Conservation (phyloP, 92 coral and sea anemone species). For the Parazoanthus darwini region DNA sequence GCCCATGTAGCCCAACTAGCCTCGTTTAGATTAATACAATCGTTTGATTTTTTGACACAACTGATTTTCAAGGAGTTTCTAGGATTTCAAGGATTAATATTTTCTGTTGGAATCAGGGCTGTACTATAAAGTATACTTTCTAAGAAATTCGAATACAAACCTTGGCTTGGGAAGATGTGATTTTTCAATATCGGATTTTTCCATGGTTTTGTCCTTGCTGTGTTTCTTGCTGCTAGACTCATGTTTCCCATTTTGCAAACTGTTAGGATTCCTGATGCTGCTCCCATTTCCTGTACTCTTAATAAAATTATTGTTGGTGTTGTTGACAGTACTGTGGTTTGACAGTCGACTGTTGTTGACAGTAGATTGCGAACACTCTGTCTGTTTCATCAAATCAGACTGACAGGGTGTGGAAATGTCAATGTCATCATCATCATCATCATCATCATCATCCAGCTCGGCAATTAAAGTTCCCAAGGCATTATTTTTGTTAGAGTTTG, state of each 20-base stretch:
- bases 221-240: constrained; percentile 9
- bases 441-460: constrained; percentile 81
- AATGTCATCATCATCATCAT: constrained; percentile 65
- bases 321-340: constrained; percentile 43
- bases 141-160: constrained; percentile 10
- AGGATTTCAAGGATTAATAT: too few relatives aligned
- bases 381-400: constrained; percentile 44
- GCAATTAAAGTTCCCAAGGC: constrained; percentile 86
- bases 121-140: background rate
- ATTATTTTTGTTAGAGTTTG: constrained; percentile 59
- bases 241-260: constrained; percentile 2
- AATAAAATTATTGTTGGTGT: constrained; percentile 47
- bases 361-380: constrained; percentile 25
- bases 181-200: background rate
- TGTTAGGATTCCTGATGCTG: background rate
- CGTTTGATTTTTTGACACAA: too few relatives aligned
- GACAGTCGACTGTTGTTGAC: background rate
- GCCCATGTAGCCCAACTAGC: too few relatives aligned
- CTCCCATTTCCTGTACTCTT: constrained; percentile 7
- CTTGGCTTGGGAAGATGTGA: constrained; percentile 25
- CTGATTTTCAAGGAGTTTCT: too few relatives aligned
- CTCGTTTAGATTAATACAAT: too few relatives aligned
- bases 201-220: background rate
- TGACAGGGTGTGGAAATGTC: constrained; percentile 82
- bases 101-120: background rate